A percentile compares a stretch with the other conserved stretches of the same genome.
Conservation (phyloP, 2,888 invertebrate genomes). For the Ophioninae sp. region DNA sequence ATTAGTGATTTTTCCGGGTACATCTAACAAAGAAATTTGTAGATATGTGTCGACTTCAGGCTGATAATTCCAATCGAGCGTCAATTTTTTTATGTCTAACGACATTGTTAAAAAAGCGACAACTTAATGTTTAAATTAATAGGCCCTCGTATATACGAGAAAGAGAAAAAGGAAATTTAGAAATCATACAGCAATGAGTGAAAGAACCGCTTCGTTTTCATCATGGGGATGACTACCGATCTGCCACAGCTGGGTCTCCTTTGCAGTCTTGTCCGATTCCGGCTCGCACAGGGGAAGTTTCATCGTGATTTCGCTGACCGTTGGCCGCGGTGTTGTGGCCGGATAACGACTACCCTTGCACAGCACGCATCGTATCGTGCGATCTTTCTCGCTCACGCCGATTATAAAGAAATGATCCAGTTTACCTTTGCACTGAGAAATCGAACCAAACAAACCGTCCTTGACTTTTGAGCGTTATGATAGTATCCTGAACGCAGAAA, state of each 20-base stretch:
- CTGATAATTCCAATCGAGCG: no score
- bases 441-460: background rate
- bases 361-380: conserved; percentile 90
- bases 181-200: conserved; percentile 89
- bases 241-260: conserved; percentile 89
- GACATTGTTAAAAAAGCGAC: background rate
- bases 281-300: conserved; percentile 90
- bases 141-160: no score
- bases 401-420: conserved; percentile 90
- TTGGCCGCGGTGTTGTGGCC: conserved; percentile 92
- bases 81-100: no score
- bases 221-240: conserved; percentile 85
- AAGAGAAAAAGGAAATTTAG: background rate
- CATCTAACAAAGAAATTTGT: no score
- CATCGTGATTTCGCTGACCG: conserved; percentile 88
- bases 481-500: no score
- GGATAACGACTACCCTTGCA: conserved; percentile 96
- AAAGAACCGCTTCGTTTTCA: conserved; percentile 91
- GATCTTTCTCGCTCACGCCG: conserved; percentile 89
- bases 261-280: conserved; percentile 89
- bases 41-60: no score
- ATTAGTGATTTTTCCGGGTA: no score
- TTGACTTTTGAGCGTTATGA: background rate
- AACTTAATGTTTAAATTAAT: background rate
- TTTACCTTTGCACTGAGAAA: conserved; percentile 84